Base-by-base conservation (phyloP, 2,113 vertebrate genomes). In the Chaenocephalus aceratus region DNA sequence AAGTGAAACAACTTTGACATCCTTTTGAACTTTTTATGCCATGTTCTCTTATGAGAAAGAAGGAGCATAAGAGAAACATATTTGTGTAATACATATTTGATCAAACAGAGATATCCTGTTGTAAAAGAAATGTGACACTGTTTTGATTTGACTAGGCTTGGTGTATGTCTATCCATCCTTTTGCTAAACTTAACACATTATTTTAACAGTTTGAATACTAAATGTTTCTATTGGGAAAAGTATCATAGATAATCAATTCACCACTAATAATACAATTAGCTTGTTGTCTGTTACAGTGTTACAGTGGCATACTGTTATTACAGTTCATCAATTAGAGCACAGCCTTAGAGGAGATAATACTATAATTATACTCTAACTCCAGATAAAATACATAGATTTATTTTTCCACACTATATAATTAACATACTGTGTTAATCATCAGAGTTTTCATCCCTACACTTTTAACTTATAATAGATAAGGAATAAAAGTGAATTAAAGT, bases 1-100 rank as follows among this genome's bases (percentile, higher is more conserved):
- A 70, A 73, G 66, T 83, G 63, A 74, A 44, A 21, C 58, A 78
- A 51, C 18, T 72, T 72, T 60, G 60, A 64, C 10, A 44, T 26
- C 57, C 26, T 69, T 85, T 71, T 34, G 51, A 44, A 4, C 4
- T 2, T 5, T 60, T 60, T 60, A 36, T 61, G 8, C 4, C 57
- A 61, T 71, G 57, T 73, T 75, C 60, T 61, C 21, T 58, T 45
- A 26, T 70, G 36, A 41, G 36, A 41, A 41, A 41, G 36, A 41
- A 7, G 36, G 36, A 41, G 36, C 6, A 41, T 41, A 41, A 41
- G 36, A 41, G 36, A 41, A 7, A 41, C 5, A 41, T 41, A 41
- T 41, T 5, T 41, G 36, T 41, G 36, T 41, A 7, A 41, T 41
- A 41, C 36, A 41, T 41, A 41, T 41, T 41, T 41, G 5, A 41